Base-by-base conservation (phyloP, 2,113 vertebrate genomes). In the Clarias macrocephalus region DNA sequence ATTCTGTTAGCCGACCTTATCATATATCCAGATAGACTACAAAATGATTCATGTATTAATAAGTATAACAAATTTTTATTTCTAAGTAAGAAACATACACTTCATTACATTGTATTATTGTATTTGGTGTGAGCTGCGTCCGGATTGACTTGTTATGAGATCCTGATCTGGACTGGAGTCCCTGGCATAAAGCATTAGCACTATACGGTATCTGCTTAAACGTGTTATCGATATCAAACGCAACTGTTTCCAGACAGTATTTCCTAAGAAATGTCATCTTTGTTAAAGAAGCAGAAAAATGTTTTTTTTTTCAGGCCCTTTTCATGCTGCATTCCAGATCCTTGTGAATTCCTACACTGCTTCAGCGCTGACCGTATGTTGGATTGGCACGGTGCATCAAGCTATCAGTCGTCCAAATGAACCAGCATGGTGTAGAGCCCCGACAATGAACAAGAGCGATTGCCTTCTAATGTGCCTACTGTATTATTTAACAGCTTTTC, bases 401-500 rank as follows among this genome's bases (percentile, higher is more conserved):
- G 76, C 80, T 33, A 54, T 68, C 63, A 30, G 75, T 54, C 52
- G 68, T 62, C 80, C 42, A 42, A 68, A 80, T 87, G 80, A 80
- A 63, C 23, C 15, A 0, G 48, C 68, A 11, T 73, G 28, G 56
- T 80, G 12, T 70, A 77, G 52, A 75, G 42, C 73, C 70, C 72
- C 54, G 87, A 72, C 75, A 60, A 82, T 21, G 77, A 85, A 82
- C 57, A 54, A 83, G 86, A 88, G 80, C 77, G 81, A 87, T 73
- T 85, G 81, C 75, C 12, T 77, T 75, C 85, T 85, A 86, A 88
- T 88, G 65, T 56, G 77, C 63, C 86, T 88, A 33, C 82, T 89
- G 80, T 88, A 88, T 89, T 89, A 89, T 89, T 89, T 88, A 89
- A 79, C 80, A 88, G 84, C 65, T 85, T 73, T 85, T 76, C 86